Conservation (phyloP, 1,140 invertebrate species). For the Platorchestia sp. region DNA sequence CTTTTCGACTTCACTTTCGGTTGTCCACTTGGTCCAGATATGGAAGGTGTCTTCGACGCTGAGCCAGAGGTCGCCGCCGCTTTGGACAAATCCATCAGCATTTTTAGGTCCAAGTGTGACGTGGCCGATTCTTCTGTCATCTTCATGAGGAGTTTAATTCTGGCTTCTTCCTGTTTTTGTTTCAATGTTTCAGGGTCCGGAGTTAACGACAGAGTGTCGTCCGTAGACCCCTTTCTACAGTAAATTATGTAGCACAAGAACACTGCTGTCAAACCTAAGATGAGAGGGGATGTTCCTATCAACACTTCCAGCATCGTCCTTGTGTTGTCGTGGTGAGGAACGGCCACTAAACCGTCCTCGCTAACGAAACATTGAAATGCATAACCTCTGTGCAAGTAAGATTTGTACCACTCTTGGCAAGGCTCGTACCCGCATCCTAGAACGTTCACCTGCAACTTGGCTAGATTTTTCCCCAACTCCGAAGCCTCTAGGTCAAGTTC, state of each 20-base stretch:
- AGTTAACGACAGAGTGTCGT: constrained; percentile 36
- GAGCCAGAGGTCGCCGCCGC: neutral
- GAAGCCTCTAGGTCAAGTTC: neutral
- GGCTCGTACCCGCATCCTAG: constrained; percentile 58
- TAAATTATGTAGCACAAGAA: constrained; percentile 56
- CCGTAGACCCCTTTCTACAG: constrained; percentile 53
- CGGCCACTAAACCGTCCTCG: constrained; percentile 55
- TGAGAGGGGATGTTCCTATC: constrained; percentile 56
- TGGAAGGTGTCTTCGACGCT: neutral
- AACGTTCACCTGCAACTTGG: constrained; percentile 47
- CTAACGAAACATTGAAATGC: constrained; percentile 57
- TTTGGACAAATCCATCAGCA: neutral
- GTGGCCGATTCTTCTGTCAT: neutral
- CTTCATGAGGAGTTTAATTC: constrained; percentile 41
- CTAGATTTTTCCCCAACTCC: neutral
- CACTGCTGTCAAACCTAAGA: constrained; percentile 32
- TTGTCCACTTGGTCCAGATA: neutral
- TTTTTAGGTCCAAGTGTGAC: neutral
- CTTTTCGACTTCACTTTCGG: neutral
- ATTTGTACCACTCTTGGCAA: constrained; percentile 55
- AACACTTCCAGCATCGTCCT: neutral
- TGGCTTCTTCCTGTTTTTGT: constrained; percentile 57
- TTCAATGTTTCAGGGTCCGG: neutral
- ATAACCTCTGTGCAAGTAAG: constrained; percentile 35
- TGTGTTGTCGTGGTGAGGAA: constrained; percentile 5